Evolutionary conservation across 2,888 invertebrate genomes (phyloP).

Genomic region (Saturnia japonica): DNA sequence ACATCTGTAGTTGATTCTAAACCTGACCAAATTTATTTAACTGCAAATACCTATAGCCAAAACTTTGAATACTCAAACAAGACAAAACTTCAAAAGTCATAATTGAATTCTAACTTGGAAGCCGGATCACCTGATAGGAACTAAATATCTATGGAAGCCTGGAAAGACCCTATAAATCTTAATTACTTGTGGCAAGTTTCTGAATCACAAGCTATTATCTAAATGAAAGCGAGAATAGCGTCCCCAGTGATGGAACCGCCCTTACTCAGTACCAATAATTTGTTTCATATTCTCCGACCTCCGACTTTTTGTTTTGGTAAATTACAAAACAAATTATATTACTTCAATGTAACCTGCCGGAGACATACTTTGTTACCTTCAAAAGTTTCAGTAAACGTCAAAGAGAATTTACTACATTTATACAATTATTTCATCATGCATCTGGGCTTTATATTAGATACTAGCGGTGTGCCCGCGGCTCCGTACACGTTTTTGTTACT

Average conservation of each 20-base stretch:
- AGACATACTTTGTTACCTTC: conserved; percentile 33
- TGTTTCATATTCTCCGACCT: conserved; percentile 34
- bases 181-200: conserved; percentile 60
- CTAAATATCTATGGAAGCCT: conserved; percentile 56
- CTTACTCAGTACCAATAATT: conserved; percentile 29
- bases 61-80: conserved; percentile 14
- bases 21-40: not conserved
- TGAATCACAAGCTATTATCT: conserved; percentile 60
- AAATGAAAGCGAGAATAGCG: conserved; percentile 55
- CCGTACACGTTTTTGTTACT: too few relatives aligned
- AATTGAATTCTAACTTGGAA: conserved; percentile 23
- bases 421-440: conserved; percentile 35
- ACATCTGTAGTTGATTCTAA: not conserved
- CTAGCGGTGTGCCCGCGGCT: too few relatives aligned
- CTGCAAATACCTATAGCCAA: conserved; percentile 1
- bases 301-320: conserved; percentile 34
- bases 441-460: not conserved
- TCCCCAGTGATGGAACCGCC: conserved; percentile 28
- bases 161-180: conserved; percentile 58
- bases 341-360: conserved; percentile 31
- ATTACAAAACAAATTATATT: conserved; percentile 40
- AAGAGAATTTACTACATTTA: conserved; percentile 32
- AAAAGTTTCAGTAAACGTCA: conserved; percentile 26
- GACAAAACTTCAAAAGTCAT: conserved; percentile 13
- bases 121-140: conserved; percentile 34